Base-by-base conservation (phyloP, 1,140 invertebrate genomes). In the Coboldia fuscipes region DNA sequence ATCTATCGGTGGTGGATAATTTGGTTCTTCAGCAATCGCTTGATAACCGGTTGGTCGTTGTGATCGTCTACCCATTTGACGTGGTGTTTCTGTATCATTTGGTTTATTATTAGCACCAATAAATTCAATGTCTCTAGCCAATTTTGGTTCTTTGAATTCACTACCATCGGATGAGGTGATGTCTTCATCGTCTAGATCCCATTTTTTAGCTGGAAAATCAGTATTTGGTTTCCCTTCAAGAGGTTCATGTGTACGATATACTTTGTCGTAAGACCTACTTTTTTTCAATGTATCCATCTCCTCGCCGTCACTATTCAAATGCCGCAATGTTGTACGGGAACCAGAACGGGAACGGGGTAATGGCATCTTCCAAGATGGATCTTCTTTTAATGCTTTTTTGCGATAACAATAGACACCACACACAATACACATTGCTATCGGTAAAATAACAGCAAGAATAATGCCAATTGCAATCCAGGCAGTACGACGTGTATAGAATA, bases 201-300 rank as follows among this genome's bases (percentile, higher is more conserved):
- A 77, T 33, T 69, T 65, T 57, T 82, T 81, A 34, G 75, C 70
- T 41, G 79, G 75, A 55, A 84, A 84, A 37, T 80, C 73, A 40
- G 68, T 61, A 39, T 74, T 60, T 15, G 80, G 79, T 45, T 69
- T 68, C 43, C 73, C 70, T 3, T 70, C 66, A 40, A 85, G 52
- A 33, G 81, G 81, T 61, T 86, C 81, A 46, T 82, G 62, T 9
- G 81, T 86, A 40, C 69, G 60, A 57, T 86, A 86, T 37, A 72
- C 70, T 46, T 68, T 72, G 47, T 85, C 79, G 50, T 83, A 84
- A 42, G 56, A 68, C 36, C 68, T 60, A 40, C 65, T 61, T 49
- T 74, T 75, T 56, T 68, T 73, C 15, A 60, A 38, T 12, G 51
- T 47, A 38, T 45, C 49, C 34, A 37, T 35, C 37, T 48, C 45